Percentiles rank a stretch among this genome's conserved stretches.
These are phyloP conservation scores for Oncorhynchus nerka DNA, from an alignment of 2,113 vertebrate species.

Conservation along the genomic window DNA sequence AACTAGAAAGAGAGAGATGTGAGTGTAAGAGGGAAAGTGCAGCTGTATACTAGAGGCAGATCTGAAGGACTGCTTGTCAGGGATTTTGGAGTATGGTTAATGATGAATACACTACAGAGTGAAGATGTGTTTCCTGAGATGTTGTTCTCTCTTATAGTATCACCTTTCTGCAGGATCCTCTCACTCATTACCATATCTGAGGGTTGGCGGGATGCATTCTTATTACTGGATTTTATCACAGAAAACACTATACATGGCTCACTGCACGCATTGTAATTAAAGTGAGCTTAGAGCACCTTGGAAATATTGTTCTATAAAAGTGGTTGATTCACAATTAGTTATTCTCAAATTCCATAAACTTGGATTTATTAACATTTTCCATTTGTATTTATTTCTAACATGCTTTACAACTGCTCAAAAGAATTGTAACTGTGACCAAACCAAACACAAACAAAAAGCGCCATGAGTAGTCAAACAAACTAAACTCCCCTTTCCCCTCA, in stretches of 20 bases:
- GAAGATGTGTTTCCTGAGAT: neutral
- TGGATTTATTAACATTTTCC: neutral
- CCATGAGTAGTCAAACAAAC: constrained; percentile 60
- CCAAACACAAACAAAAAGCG: constrained; percentile 44
- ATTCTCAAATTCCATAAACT: neutral
- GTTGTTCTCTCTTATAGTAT: constrained; percentile 3
- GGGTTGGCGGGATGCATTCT: constrained; percentile 30
- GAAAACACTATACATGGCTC: neutral
- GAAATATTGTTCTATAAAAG: neutral
- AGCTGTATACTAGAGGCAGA: neutral
- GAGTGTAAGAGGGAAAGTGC: neutral
- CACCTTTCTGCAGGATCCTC: constrained; percentile 25
- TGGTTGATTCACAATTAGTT: too few species aligned
- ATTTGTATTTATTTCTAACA: neutral
- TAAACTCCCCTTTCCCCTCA: constrained; percentile 17
- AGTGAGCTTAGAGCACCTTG: constrained; percentile 11
- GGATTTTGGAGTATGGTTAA: constrained; percentile 8
- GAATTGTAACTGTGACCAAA: neutral
- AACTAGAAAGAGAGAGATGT: neutral
- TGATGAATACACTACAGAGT: constrained; percentile 1
- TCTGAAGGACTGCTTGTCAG: neutral
- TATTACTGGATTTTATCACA: constrained; percentile 7
- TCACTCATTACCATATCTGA: constrained; percentile 13
- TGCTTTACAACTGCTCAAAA: neutral
- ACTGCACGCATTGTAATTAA: neutral